Conservation (phyloP, 2,113 vertebrate species). For the Echinops telfairi region DNA sequence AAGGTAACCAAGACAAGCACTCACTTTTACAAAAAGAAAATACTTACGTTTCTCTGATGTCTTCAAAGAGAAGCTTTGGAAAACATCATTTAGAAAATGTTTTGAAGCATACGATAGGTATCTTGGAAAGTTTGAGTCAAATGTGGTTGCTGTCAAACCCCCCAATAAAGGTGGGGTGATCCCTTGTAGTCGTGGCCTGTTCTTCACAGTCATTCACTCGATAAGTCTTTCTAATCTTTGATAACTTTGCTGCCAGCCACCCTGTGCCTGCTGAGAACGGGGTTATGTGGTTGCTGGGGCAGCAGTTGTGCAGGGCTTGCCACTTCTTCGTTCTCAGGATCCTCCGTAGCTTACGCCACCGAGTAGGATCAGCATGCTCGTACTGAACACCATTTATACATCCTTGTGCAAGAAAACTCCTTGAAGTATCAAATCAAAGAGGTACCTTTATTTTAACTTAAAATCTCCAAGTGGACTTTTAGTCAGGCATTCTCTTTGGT, state of each 20-base stretch:
- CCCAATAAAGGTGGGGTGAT: not conserved
- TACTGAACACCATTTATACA: not conserved
- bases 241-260: not conserved
- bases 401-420: not conserved
- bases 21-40: conserved; percentile 15
- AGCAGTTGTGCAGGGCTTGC: not conserved
- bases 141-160: not conserved
- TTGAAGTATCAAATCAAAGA: not conserved
- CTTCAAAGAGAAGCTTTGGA: not conserved
- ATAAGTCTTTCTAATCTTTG: not conserved
- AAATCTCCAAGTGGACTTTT: too few species aligned
- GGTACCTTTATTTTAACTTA: not conserved
- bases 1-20: not conserved
- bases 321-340: conserved; percentile 40
- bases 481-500: conserved; percentile 27
- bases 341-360: not conserved
- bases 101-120: not conserved
- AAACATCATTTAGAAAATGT: conserved; percentile 21
- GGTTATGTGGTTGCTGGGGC: not conserved
- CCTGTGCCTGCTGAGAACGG: not conserved
- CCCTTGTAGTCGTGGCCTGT: not conserved
- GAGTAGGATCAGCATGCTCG: not conserved
- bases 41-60: not conserved
- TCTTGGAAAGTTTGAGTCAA: conserved; percentile 8
- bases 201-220: conserved; percentile 15